These are phyloP conservation scores for Drosophila kurseongensis DNA, from an alignment of 1,140 invertebrate genomes.

Conservation along the genomic window DNA sequence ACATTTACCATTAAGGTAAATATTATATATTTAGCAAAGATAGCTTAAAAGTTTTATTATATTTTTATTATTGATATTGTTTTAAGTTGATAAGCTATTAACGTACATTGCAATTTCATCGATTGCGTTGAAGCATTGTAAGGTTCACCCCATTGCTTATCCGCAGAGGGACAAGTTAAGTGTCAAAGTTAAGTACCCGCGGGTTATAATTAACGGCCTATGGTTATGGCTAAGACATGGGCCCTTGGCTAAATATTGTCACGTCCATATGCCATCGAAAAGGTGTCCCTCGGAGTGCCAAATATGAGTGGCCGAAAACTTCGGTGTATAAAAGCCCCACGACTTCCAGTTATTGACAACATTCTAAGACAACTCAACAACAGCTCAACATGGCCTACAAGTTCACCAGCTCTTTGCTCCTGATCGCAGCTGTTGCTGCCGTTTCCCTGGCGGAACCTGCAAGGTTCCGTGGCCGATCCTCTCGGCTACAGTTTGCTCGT, in stretches of 20 bases:
- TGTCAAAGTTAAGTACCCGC: conserved; percentile 45
- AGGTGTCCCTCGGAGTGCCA: conserved; percentile 61
- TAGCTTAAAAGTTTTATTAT: too few relatives aligned
- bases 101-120: too few relatives aligned
- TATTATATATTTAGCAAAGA: too few relatives aligned
- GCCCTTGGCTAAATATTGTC: conserved; percentile 80
- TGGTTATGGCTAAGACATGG: conserved; percentile 67
- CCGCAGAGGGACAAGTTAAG: conserved; percentile 7
- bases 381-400: conserved; percentile 70
- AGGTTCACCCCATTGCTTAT: conserved; percentile 9
- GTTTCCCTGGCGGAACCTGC: conserved; percentile 51
- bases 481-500: conserved; percentile 59
- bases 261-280: conserved; percentile 55
- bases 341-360: conserved; percentile 42
- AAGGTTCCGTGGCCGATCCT: conserved; percentile 50
- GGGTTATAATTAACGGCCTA: conserved; percentile 45
- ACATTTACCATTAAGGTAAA: too few relatives aligned
- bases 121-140: too few relatives aligned
- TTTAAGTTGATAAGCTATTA: too few relatives aligned
- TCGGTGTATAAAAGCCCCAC: conserved; percentile 55
- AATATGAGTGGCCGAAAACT: conserved; percentile 56
- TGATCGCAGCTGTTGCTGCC: conserved; percentile 46
- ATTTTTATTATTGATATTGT: too few relatives aligned
- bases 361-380: conserved; percentile 63
- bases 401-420: conserved; percentile 57